Evolutionary conservation across 2,888 invertebrate species (phyloP).

Genomic region (Phrixothrix hirtus): DNA sequence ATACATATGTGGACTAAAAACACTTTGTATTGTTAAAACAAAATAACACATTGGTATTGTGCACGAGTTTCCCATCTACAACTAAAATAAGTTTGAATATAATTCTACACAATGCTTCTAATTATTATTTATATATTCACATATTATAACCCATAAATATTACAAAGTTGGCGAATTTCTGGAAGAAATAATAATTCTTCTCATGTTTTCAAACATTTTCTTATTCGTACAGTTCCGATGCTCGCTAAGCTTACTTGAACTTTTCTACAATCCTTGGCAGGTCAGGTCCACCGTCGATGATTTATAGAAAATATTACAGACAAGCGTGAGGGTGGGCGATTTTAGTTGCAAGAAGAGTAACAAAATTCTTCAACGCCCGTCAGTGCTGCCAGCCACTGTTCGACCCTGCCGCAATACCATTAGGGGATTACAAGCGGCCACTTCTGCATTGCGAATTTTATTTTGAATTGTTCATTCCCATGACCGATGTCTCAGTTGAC

Average conservation of each 20-base stretch:
- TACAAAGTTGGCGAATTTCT: not conserved
- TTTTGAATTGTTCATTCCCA: conserved; percentile 46
- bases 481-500: conserved; percentile 36
- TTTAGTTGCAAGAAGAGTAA: conserved; percentile 49
- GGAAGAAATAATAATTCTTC: conserved; percentile 51
- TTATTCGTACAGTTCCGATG: conserved; percentile 37
- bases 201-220: conserved; percentile 43
- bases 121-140: no score
- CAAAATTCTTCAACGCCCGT: conserved; percentile 51
- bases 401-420: conserved; percentile 40
- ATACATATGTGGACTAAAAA: no score
- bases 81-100: not conserved
- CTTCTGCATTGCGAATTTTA: conserved; percentile 50
- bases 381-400: conserved; percentile 42
- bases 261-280: conserved; percentile 49
- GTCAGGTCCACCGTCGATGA: conserved; percentile 54
- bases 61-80: not conserved
- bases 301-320: conserved; percentile 59
- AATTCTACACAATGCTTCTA: no score
- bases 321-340: conserved; percentile 39
- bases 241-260: conserved; percentile 45
- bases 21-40: no score
- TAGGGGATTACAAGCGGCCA: conserved; percentile 49
- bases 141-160: no score
- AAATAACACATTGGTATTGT: no score